Evolutionary conservation across 2,113 vertebrate genomes (phyloP).

Genomic region (Pollachius pollachius): DNA sequence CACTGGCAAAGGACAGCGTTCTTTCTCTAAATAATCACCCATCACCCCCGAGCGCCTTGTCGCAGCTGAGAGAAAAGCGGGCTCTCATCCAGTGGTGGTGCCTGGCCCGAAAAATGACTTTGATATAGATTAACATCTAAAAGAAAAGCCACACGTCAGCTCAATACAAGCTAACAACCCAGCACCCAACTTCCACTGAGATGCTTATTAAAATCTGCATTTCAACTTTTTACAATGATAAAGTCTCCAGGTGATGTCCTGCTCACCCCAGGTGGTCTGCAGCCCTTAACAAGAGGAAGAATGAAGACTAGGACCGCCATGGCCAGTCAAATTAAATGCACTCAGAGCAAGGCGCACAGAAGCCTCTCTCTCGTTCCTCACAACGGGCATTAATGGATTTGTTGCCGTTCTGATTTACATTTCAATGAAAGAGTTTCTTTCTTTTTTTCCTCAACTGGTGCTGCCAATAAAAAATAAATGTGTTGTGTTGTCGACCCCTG

Average conservation of each 20-base stretch:
- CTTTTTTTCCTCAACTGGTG: slow-evolving; percentile 48
- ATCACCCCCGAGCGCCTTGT: slow-evolving; percentile 20
- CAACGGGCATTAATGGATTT: slow-evolving; percentile 63
- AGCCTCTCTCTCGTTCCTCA: no score
- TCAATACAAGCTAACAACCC: slow-evolving; percentile 53
- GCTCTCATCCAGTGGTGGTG: slow-evolving; percentile 41
- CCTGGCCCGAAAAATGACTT: slow-evolving; percentile 46
- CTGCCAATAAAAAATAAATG: slow-evolving; percentile 53
- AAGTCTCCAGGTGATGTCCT: slow-evolving; percentile 13
- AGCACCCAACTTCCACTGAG: slow-evolving; percentile 22
- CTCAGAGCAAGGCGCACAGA: no score
- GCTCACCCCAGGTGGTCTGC: no score
- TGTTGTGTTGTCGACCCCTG: neutral
- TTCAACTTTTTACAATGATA: slow-evolving; percentile 39
- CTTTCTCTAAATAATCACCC: slow-evolving; percentile 2
- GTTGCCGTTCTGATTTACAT: slow-evolving; percentile 68
- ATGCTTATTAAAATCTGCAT: slow-evolving; percentile 55
- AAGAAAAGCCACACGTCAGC: slow-evolving; percentile 35
- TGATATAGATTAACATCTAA: slow-evolving; percentile 48
- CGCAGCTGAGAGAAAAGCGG: slow-evolving; percentile 29
- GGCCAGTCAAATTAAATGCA: no score
- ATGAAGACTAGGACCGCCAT: no score
- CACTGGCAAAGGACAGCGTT: no score
- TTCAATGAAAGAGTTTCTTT: slow-evolving; percentile 70
- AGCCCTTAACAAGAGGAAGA: no score